Evolutionary conservation across 2,888 invertebrate species (phyloP).

Genomic region (Rhamnusium bicolor): DNA sequence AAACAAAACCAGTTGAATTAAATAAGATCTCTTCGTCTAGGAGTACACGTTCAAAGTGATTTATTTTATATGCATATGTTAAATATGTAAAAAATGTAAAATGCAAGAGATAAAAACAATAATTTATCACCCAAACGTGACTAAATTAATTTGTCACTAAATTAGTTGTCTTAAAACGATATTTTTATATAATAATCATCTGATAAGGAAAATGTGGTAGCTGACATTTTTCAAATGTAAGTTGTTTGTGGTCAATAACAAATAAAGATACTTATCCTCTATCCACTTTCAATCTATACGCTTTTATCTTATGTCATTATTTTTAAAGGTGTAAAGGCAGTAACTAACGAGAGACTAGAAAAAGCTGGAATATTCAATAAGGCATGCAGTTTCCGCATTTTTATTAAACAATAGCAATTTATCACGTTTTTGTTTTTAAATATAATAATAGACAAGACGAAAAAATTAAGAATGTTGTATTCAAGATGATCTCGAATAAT

Average conservation of each 20-base stretch:
- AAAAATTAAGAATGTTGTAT: no score
- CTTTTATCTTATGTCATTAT: constrained; percentile 11
- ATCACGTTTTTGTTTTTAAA: constrained; percentile 15
- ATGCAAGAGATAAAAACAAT: background rate
- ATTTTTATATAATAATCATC: background rate
- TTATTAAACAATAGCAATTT: constrained; percentile 1
- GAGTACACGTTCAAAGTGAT: background rate
- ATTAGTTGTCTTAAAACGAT: background rate
- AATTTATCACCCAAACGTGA: background rate
- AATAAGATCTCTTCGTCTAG: background rate
- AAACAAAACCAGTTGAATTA: background rate
- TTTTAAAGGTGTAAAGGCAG: constrained; percentile 6
- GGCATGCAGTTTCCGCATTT: constrained; percentile 16
- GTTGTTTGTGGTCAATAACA: background rate
- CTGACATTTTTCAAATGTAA: background rate
- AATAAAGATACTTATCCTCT: constrained; percentile 9
- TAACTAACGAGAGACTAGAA: constrained; percentile 3
- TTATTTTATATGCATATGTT: background rate
- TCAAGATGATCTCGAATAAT: no score
- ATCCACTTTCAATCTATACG: constrained; percentile 16
- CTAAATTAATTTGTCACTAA: background rate
- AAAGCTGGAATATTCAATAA: background rate
- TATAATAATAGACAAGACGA: background rate
- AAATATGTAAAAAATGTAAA: background rate
- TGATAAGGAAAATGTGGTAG: background rate